Evolutionary conservation across 2,888 invertebrate species (phyloP), one percentile per base, ranked within the genome.

Genomic region (Trichopria drosophilae): DNA sequence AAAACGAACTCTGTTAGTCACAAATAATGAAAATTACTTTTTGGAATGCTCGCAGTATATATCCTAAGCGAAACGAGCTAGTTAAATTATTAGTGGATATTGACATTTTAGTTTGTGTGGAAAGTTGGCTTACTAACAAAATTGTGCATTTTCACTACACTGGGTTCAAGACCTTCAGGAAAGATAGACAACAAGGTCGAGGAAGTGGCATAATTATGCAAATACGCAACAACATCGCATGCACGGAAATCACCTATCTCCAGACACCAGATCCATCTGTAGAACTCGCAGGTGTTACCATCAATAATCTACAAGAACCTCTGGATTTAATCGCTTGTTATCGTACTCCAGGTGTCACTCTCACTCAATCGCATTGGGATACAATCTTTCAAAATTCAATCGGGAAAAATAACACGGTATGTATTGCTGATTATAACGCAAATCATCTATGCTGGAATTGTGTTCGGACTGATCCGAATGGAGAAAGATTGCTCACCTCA

Each of bases 381-480:
- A 29, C n/a, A 29, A 29, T 29, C n/a, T n/a, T 29, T 5, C 29
- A 29, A 29, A 29, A 29, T 29, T n/a, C n/a, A n/a, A 15, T 29
- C 4, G 13, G 13, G 5, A 29, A 29, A 29, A 29, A 15, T 13
- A 29, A 29, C 29, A 13, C 29, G 5, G n/a, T 29, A 7, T 29
- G n/a, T 29, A 5, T 29, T n/a, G 29, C 12, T 7, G 29, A 29
- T 7, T 29, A 13, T 29, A 29, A 29, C 7, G 29, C 29, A 29
- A n/a, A 29, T 29, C 29, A 29, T 7, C n/a, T 15, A 29, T 13
- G 13, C 13, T 29, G 29, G 29, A 29, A 29, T 29, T 29, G 29
- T 29, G 13, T 7, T 6, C 29, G 13, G 29, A 29, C 29, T 29
- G 7, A 29, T 4, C n/a, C 5, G n/a, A 29, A 29, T 7, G 29